Evolutionary conservation across 2,113 vertebrate species (phyloP).

Genomic region (Excalfactoria chinensis): DNA sequence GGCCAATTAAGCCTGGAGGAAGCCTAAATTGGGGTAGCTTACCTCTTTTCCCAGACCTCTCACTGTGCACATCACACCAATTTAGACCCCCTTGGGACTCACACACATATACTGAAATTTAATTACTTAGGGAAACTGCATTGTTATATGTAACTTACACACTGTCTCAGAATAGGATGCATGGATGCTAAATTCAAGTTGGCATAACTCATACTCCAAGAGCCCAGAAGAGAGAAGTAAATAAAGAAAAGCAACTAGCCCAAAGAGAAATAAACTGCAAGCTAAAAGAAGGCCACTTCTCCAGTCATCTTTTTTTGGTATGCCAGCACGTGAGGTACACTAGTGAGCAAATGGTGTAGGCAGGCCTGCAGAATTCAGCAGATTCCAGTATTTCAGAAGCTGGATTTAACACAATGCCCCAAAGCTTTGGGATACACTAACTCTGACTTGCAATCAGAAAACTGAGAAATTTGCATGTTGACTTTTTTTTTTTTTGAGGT

Average conservation of each 20-base stretch:
- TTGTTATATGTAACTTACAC: background rate
- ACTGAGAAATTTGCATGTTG: background rate
- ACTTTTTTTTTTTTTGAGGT: background rate
- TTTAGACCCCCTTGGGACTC: background rate
- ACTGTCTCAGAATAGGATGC: background rate
- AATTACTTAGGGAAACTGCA: background rate
- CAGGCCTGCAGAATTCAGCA: rapidly evolving
- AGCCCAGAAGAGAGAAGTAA: background rate
- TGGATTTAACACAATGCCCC: background rate
- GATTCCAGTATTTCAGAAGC: background rate
- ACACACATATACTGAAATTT: background rate
- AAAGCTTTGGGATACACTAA: background rate
- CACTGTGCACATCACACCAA: background rate
- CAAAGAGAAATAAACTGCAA: background rate
- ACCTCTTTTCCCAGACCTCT: conserved; percentile 16
- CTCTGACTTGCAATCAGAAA: background rate
- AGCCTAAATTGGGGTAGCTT: conserved; percentile 22
- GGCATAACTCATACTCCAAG: background rate
- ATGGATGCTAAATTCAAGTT: background rate
- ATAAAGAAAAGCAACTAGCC: background rate
- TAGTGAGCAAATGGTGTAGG: background rate
- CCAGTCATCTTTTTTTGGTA: background rate
- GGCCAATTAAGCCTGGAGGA: conserved; percentile 45
- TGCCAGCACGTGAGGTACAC: rapidly evolving
- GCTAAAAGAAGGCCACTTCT: background rate